Percentiles rank a stretch among this genome's conserved stretches.
phyloP scores from a whole-genome alignment of 1,140 invertebrate species.

The Diplogasteroides magnus region DNA sequence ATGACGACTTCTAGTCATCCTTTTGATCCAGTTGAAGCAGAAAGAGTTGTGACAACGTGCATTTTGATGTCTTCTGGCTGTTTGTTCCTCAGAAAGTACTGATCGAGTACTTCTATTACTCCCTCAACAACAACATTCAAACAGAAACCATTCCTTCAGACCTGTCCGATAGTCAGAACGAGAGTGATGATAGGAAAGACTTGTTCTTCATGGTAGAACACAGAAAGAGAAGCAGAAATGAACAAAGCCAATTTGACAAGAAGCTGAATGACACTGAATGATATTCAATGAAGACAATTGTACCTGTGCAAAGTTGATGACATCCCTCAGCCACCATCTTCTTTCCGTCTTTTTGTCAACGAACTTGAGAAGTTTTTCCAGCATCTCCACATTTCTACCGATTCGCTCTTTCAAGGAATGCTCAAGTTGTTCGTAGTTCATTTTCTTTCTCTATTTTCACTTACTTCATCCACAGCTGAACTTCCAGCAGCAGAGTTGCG shows the following conservation, averaged over 20 bases:
- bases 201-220: slow-evolving; percentile 24
- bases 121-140: slow-evolving; percentile 7
- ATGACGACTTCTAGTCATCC: not conserved
- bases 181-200: slow-evolving; percentile 25
- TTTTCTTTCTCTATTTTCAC: not conserved
- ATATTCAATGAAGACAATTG: not conserved
- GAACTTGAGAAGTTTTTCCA: slow-evolving; percentile 22
- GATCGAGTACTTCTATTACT: slow-evolving; percentile 25
- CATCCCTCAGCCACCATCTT: slow-evolving; percentile 30
- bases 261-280: slow-evolving; percentile 2
- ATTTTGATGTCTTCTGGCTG: slow-evolving; percentile 28
- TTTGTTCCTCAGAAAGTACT: slow-evolving; percentile 26
- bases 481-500: not conserved
- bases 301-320: slow-evolving; percentile 27
- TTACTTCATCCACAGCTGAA: slow-evolving; percentile 5
- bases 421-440: slow-evolving; percentile 4
- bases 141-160: not conserved
- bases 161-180: slow-evolving; percentile 23
- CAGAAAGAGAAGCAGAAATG: slow-evolving; percentile 24
- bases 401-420: slow-evolving; percentile 28
- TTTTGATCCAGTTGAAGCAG: not conserved
- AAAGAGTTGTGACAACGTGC: slow-evolving; percentile 13
- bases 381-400: slow-evolving; percentile 14
- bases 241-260: slow-evolving; percentile 25
- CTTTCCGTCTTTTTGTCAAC: slow-evolving; percentile 31